Conservation (phyloP, 1,140 invertebrate species). For the Lethocerus indicus region DNA sequence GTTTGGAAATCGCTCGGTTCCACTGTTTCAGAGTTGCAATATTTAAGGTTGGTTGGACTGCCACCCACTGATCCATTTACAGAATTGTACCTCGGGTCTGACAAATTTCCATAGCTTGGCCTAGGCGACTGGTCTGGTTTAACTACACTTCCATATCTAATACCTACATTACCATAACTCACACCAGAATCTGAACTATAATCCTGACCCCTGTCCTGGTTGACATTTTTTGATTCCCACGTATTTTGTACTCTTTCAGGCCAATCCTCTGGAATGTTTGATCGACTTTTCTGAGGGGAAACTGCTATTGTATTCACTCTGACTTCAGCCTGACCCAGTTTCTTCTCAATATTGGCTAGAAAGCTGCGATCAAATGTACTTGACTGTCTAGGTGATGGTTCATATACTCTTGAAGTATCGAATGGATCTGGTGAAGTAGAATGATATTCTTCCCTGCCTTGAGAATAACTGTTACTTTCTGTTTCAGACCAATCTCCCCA, state of each 20-base stretch:
- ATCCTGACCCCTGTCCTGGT: too few species aligned
- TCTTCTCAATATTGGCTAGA: neutral
- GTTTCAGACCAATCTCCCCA: neutral
- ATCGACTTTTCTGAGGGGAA: neutral
- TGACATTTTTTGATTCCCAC: too few species aligned
- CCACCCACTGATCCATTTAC: neutral
- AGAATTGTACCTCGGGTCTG: neutral
- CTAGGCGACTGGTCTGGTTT: neutral
- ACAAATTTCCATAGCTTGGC: neutral
- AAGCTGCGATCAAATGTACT: neutral
- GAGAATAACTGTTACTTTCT: neutral
- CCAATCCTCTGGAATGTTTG: neutral
- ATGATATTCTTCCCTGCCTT: neutral
- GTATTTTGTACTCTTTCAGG: neutral
- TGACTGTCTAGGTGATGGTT: neutral
- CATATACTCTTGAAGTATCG: conserved; percentile 32
- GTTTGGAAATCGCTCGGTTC: neutral
- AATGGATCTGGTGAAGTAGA: conserved; percentile 33
- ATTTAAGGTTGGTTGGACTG: neutral
- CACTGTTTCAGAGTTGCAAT: neutral
- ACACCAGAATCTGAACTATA: neutral
- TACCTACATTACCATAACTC: neutral
- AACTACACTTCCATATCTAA: neutral
- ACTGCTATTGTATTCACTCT: neutral
- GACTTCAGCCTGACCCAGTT: neutral